Conservation (phyloP, 2,113 vertebrate genomes). For the Heptranchias perlo region DNA sequence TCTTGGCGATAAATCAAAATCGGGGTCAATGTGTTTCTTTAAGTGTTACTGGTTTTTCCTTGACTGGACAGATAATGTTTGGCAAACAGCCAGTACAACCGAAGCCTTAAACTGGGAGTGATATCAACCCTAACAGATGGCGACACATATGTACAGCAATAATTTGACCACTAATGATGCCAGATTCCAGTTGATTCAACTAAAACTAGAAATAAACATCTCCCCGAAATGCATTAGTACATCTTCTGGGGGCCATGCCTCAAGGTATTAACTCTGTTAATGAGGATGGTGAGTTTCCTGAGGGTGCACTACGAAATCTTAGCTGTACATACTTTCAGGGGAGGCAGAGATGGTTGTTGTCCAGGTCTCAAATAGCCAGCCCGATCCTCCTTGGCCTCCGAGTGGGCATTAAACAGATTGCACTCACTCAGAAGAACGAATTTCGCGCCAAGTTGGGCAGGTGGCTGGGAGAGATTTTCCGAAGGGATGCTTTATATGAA, state of each 20-base stretch:
- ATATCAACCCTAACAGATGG: constrained; percentile 23
- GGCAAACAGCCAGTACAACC: constrained; percentile 5
- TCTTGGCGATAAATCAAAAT: constrained; percentile 16
- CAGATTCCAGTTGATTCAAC: neutral
- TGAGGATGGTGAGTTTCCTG: neutral
- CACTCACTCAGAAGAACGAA: neutral
- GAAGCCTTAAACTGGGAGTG: neutral
- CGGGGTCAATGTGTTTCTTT: neutral
- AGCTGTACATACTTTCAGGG: neutral
- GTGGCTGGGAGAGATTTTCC: constrained; percentile 9
- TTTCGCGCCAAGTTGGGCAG: neutral
- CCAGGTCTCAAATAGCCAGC: neutral
- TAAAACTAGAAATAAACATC: neutral
- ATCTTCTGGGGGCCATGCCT: neutral
- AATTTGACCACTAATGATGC: neutral
- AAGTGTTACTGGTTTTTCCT: constrained; percentile 20
- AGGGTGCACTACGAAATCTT: neutral
- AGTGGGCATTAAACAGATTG: neutral
- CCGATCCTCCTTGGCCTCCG: neutral
- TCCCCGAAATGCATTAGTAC: neutral
- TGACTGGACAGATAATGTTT: neutral
- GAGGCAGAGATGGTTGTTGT: neutral
- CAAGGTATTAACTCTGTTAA: neutral
- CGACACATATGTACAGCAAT: constrained; percentile 23
- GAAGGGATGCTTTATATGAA: neutral